These are phyloP conservation scores for Microcebus jonahi DNA, from an alignment of 2,113 vertebrate species.

Conservation along the genomic window DNA sequence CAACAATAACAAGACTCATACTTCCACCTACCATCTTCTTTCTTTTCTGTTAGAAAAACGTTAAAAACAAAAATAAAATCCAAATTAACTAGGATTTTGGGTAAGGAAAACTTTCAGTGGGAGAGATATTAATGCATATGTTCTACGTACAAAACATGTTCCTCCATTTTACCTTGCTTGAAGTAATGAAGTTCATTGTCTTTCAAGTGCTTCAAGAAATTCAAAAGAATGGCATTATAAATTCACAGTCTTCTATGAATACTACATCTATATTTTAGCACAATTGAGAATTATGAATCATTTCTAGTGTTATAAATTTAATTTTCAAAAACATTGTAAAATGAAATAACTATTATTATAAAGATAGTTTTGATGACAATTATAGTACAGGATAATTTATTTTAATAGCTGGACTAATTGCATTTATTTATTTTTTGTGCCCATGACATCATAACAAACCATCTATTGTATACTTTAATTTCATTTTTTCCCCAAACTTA, in stretches of 20 bases:
- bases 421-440: conserved; percentile 69
- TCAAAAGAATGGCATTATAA: conserved; percentile 12
- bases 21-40: background rate
- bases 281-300: conserved; percentile 66
- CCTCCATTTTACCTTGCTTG: background rate
- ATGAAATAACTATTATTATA: conserved; percentile 68
- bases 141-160: background rate
- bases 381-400: conserved; percentile 55
- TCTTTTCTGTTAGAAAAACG: background rate
- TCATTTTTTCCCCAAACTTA: background rate
- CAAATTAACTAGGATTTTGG: background rate
- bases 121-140: background rate
- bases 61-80: background rate
- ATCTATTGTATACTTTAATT: conserved; percentile 19
- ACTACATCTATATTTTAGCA: conserved; percentile 27
- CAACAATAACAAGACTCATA: background rate
- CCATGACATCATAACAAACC: conserved; percentile 31
- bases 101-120: background rate
- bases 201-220: background rate
- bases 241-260: conserved; percentile 4
- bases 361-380: conserved; percentile 69
- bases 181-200: conserved; percentile 2
- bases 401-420: conserved; percentile 71
- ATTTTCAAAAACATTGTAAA: conserved; percentile 74
- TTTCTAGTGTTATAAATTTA: conserved; percentile 66